Conservation (phyloP, 2,113 vertebrate genomes). For the Glaucidium brasilianum region DNA sequence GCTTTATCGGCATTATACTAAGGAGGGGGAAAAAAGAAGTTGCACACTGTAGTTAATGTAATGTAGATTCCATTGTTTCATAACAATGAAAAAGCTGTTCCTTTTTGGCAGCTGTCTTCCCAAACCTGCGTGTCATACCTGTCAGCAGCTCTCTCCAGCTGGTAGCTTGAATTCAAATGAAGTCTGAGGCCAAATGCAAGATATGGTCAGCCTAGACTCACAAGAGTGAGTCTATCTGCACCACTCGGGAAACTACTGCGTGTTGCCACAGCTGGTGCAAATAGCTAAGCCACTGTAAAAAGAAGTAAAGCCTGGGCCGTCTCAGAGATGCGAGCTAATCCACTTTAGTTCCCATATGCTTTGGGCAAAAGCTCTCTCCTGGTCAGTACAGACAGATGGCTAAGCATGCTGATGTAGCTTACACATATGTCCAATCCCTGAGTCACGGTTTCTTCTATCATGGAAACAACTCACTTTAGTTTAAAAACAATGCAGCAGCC, state of each 20-base stretch:
- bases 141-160: background rate
- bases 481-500: background rate
- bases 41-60: background rate
- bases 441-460: background rate
- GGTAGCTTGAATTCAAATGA: background rate
- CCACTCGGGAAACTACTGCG: background rate
- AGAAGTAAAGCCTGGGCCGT: background rate
- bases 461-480: background rate
- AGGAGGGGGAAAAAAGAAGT: background rate
- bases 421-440: background rate
- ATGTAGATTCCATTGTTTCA: background rate
- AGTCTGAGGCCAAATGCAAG: background rate
- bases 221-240: background rate
- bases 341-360: background rate
- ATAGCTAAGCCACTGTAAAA: background rate
- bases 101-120: background rate
- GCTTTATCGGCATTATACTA: conserved; percentile 97
- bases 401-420: background rate
- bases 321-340: background rate
- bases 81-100: background rate
- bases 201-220: background rate
- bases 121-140: background rate
- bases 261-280: background rate
- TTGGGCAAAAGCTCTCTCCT: background rate
- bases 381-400: background rate